Percentiles rank a stretch among this genome's conserved stretches.
These are phyloP conservation scores for Halocynthia roretzi DNA, from an alignment of 23 tunicate genomes.

Conservation along the genomic window DNA sequence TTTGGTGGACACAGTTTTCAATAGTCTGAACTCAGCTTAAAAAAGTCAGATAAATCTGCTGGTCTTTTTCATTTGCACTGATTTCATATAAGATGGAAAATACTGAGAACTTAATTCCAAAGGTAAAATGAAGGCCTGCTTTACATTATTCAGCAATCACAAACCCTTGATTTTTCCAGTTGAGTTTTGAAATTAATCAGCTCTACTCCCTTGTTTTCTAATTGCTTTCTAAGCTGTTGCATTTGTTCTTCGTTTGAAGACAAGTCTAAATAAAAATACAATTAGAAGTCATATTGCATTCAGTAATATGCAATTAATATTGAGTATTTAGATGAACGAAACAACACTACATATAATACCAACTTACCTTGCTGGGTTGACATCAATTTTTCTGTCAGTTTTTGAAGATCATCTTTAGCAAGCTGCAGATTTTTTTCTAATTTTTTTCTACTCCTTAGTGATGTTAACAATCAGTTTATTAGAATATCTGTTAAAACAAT, in stretches of 20 bases:
- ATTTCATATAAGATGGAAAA: too few relatives aligned
- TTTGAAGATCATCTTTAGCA: constrained; percentile 63
- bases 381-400: constrained; percentile 54
- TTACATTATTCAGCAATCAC: too few relatives aligned
- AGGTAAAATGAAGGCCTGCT: too few relatives aligned
- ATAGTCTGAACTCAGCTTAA: too few relatives aligned
- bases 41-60: too few relatives aligned
- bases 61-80: too few relatives aligned
- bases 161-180: constrained; percentile 6
- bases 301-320: background rate
- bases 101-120: too few relatives aligned
- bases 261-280: constrained; percentile 22
- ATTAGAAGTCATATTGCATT: background rate
- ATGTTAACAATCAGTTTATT: background rate
- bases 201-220: constrained; percentile 52
- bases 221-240: constrained; percentile 26
- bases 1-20: too few relatives aligned
- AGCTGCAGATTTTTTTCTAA: constrained; percentile 51
- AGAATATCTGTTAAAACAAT: background rate
- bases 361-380: constrained; percentile 50
- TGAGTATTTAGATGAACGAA: background rate
- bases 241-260: constrained; percentile 46
- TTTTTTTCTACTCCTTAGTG: constrained; percentile 49
- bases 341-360: background rate
- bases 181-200: constrained; percentile 24